These are phyloP conservation scores for Odocoileus virginianus DNA, from an alignment of 2,113 vertebrate species.

Conservation along the genomic window DNA sequence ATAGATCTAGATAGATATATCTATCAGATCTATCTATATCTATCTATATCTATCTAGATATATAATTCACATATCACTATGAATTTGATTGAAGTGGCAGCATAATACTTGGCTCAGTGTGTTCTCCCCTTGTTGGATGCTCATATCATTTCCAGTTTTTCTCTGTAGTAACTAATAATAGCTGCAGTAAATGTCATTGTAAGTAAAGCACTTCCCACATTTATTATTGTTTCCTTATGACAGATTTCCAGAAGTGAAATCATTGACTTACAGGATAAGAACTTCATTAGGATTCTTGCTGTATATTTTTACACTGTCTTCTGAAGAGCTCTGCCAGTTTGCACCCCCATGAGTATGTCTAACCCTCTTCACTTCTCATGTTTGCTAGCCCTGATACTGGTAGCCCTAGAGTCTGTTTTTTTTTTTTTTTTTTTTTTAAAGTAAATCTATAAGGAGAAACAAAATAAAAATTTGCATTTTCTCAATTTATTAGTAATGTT, in stretches of 20 bases:
- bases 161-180: not conserved
- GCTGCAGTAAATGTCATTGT: not conserved
- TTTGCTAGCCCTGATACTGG: not conserved
- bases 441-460: not conserved
- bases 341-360: not conserved
- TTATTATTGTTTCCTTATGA: slow-evolving; percentile 17
- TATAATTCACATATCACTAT: not conserved
- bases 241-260: not conserved
- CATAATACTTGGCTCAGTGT: not conserved
- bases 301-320: not conserved
- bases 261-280: not conserved
- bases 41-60: not conserved
- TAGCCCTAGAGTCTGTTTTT: not conserved
- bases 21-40: not conserved
- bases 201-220: not conserved
- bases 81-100: not conserved
- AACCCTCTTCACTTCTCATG: not conserved
- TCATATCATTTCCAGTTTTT: not conserved
- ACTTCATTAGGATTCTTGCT: not conserved
- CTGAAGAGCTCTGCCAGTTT: not conserved
- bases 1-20: not conserved
- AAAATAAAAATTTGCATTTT: not conserved
- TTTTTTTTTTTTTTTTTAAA: not conserved
- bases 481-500: not conserved
- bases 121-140: not conserved